phyloP scores from a whole-genome alignment of 37 sponge, comb jelly and placozoan genomes.

The Halichondria panicea region DNA sequence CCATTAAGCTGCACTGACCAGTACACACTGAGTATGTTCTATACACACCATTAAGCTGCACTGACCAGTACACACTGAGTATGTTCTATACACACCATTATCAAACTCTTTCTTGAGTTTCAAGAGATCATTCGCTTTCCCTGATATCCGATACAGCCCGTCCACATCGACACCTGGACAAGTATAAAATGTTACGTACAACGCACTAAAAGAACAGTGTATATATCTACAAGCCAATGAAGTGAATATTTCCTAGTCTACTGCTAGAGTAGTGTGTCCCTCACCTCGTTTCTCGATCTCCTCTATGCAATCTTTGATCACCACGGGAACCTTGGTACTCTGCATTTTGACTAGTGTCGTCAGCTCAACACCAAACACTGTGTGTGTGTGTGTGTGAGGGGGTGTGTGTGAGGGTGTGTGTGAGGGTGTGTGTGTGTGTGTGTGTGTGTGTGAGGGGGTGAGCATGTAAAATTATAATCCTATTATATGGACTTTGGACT shows the following conservation, averaged over 20 bases:
- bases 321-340: slow-evolving; percentile 74
- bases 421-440: too few species aligned
- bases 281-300: slow-evolving; percentile 80
- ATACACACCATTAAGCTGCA: too few species aligned
- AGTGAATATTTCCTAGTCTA: neutral
- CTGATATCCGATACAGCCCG: slow-evolving; percentile 74
- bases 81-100: slow-evolving; percentile 48
- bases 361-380: slow-evolving; percentile 88
- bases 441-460: too few species aligned
- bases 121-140: slow-evolving; percentile 58
- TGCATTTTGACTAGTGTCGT: slow-evolving; percentile 82
- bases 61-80: too few species aligned
- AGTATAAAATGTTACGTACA: neutral
- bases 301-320: slow-evolving; percentile 71
- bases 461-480: too few species aligned
- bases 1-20: too few species aligned
- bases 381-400: too few species aligned
- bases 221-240: neutral
- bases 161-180: slow-evolving; percentile 65
- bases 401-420: too few species aligned
- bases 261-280: neutral
- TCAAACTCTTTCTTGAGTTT: slow-evolving; percentile 74
- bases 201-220: neutral
- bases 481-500: too few species aligned
- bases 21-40: too few species aligned